Conservation (phyloP, 2,797 vertebrate genomes). For the Ptychadena robeensis region DNA sequence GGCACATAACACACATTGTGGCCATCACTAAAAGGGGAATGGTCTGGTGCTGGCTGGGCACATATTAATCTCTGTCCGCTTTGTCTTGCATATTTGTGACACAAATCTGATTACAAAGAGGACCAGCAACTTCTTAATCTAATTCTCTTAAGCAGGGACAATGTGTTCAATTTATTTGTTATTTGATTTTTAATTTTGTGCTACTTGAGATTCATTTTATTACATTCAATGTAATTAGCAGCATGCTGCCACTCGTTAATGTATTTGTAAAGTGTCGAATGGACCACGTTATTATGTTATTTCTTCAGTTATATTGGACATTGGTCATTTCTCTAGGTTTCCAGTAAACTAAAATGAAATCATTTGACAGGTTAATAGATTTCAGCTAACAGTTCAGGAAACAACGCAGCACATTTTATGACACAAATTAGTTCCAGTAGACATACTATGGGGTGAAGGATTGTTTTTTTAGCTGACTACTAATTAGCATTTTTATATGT, state of each 20-base stretch:
- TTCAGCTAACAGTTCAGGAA: background rate
- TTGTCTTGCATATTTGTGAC: constrained; percentile 86
- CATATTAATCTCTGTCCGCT: constrained; percentile 82
- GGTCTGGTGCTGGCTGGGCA: constrained; percentile 74
- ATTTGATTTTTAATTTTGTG: constrained; percentile 41
- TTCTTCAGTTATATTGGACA: background rate
- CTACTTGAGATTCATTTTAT: constrained; percentile 82
- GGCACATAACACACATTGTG: background rate
- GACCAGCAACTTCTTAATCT: constrained; percentile 80
- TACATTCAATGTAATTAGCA: constrained; percentile 60
- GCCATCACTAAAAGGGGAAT: background rate
- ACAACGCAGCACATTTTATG: background rate
- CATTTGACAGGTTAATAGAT: background rate
- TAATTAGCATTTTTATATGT: background rate
- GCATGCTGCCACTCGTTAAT: constrained; percentile 66
- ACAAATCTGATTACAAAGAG: constrained; percentile 83
- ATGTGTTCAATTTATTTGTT: constrained; percentile 70
- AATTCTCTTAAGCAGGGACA: constrained; percentile 77
- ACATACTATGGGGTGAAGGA: background rate
- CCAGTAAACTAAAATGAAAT: background rate
- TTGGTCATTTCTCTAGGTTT: background rate
- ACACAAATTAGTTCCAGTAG: background rate
- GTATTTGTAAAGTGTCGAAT: background rate
- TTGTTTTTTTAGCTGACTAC: background rate
- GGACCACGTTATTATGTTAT: background rate